Evolutionary conservation across 2,888 invertebrate species (phyloP), one percentile per base, ranked within the genome.

Genomic region (Seira musarum): DNA sequence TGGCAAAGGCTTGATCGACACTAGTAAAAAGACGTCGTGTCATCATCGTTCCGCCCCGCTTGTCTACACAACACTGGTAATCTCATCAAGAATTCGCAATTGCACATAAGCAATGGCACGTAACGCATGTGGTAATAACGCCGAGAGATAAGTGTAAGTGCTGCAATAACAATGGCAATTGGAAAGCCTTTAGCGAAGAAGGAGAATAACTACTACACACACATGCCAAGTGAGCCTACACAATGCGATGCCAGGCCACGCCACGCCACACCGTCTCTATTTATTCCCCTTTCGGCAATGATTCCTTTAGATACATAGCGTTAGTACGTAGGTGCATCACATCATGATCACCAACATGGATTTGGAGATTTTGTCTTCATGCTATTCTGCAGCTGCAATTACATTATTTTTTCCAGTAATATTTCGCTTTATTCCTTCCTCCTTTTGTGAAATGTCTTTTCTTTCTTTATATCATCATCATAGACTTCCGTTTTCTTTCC

Each of bases 141-240:
- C 57, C 35, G 10, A n/a, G 13, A 75, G 82, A 82, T 82, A 82
- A 82, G 74, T 74, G 79, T 79, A 82, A 81, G 78, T 81, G 70
- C 61, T 17, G 79, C 71, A 82, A 82, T 82, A 82, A 82, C 82
- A 82, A 79, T 79, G 68, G 66, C 67, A 74, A 70, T 64, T 70
- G 70, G 70, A 70, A 61, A 60, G 22, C 70, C 53, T 70, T 70
- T 40, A 68, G 66, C 49, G 30, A 49, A 53, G 17, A 70, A 21
- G 40, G 30, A 8, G 30, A 30, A 30, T 30, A 8, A 2, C 30
- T 2, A 30, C 30, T 30, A 30, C 8, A 30, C 30, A 30, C 30
- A 30, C 30, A 30, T 8, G 30, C 30, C 30, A 30, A 30, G 30
- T 30, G n/a, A n/a, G n/a, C 30, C 3, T 30, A 30, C 30, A 8